These are phyloP conservation scores for Tiliqua scincoides DNA, from an alignment of 2,113 vertebrate species.

Conservation along the genomic window DNA sequence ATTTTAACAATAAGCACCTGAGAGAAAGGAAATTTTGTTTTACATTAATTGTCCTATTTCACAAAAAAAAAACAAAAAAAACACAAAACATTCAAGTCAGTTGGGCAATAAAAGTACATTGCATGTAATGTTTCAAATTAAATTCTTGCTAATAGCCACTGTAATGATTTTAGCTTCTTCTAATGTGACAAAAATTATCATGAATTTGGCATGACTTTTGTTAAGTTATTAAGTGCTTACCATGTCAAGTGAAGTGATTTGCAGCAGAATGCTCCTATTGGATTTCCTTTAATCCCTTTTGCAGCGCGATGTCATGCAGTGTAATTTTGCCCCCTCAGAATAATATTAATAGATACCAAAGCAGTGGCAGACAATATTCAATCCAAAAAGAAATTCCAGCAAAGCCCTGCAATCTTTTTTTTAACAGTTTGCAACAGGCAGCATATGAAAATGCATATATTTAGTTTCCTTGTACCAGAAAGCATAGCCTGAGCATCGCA, in stretches of 20 bases:
- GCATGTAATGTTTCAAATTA: constrained; percentile 7
- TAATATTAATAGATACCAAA: not conserved
- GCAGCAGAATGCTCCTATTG: not conserved
- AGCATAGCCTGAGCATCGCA: not conserved
- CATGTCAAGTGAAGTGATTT: constrained; percentile 6
- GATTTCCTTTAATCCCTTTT: not conserved
- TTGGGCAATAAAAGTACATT: not conserved
- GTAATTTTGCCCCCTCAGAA: not conserved
- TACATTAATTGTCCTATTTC: not conserved
- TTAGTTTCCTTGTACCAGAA: not conserved
- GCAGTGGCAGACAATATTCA: not conserved
- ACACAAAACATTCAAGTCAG: not conserved
- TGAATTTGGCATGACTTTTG: not conserved
- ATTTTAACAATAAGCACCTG: not conserved
- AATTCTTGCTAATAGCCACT: constrained; percentile 3
- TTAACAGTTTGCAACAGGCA: not conserved
- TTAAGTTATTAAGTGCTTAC: constrained; percentile 11
- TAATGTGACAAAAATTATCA: constrained; percentile 7
- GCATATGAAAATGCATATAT: not conserved
- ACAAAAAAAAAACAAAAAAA: not conserved
- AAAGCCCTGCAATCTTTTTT: not conserved
- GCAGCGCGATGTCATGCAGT: not conserved
- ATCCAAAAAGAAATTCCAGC: not conserved
- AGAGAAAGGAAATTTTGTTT: not conserved
- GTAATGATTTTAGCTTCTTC: constrained; percentile 1